Evolutionary conservation across 1,140 invertebrate genomes (phyloP).

Genomic region (Bombus pyrosoma): DNA sequence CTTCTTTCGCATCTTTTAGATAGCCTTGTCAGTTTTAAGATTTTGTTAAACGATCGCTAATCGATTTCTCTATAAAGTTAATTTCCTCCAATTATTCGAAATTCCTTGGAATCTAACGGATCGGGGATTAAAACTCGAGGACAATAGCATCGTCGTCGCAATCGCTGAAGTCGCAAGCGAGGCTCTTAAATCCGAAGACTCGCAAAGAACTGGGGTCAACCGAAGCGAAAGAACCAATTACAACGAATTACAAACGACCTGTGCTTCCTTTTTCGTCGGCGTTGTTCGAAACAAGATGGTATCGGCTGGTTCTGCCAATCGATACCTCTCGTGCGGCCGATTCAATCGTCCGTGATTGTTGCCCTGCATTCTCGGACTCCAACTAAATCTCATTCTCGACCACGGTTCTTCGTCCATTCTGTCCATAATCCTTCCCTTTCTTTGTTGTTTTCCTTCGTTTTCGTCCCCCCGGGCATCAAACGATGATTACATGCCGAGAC

Average conservation of each 20-base stretch:
- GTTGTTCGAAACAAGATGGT: constrained; percentile 45
- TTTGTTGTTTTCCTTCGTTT: constrained; percentile 21
- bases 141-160: background rate
- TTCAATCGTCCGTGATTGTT: constrained; percentile 72
- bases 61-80: background rate
- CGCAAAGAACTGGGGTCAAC: background rate
- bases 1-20: background rate
- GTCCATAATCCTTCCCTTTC: constrained; percentile 50
- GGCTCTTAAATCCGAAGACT: background rate
- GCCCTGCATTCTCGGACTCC: constrained; percentile 33
- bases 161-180: background rate
- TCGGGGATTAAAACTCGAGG: no score
- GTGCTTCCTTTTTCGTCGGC: no score
- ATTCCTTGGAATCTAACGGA: background rate
- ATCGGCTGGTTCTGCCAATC: constrained; percentile 38
- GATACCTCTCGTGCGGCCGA: constrained; percentile 61
- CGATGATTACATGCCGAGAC: constrained; percentile 68
- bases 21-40: no score
- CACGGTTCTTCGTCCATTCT: constrained; percentile 56
- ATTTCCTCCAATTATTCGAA: background rate
- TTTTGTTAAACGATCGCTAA: background rate
- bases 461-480: constrained; percentile 58
- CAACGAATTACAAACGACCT: constrained; percentile 38
- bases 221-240: constrained; percentile 44
- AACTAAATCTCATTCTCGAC: constrained; percentile 52